Evolutionary conservation across 2,888 invertebrate genomes (phyloP).

Genomic region (Heliconius sara): DNA sequence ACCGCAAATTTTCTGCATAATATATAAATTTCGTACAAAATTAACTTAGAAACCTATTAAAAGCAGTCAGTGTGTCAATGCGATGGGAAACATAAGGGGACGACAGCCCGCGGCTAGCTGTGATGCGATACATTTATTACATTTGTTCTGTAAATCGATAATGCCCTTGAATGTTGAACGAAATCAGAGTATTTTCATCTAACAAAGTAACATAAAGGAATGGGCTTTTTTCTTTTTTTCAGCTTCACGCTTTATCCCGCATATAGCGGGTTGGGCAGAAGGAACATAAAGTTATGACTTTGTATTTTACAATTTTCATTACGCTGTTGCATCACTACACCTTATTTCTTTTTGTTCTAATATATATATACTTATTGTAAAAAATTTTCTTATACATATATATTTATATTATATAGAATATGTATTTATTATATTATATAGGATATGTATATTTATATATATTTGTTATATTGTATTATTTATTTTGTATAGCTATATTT

Average conservation of each 20-base stretch:
- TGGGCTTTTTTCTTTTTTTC: background rate
- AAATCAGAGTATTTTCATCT: background rate
- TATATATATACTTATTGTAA: no score
- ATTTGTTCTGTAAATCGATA: conserved; percentile 25
- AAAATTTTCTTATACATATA: no score
- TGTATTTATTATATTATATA: no score
- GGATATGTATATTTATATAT: no score
- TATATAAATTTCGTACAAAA: conserved; percentile 19
- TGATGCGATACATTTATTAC: conserved; percentile 13
- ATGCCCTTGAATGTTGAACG: conserved; percentile 7
- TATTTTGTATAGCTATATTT: no score
- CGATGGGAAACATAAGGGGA: conserved; percentile 24
- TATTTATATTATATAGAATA: no score
- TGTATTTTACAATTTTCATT: no score
- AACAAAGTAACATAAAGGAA: background rate
- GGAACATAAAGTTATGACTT: no score
- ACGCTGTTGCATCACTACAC: no score
- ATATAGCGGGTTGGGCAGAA: no score
- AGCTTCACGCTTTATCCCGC: background rate
- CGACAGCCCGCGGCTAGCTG: conserved; percentile 10
- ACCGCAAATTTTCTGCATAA: conserved; percentile 11
- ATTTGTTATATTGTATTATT: no score
- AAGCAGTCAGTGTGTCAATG: conserved; percentile 30
- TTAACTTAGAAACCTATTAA: conserved; percentile 24
- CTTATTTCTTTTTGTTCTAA: no score